Evolutionary conservation across 1,140 invertebrate species (phyloP).

Genomic region (Anagrus nilaparvatae): DNA sequence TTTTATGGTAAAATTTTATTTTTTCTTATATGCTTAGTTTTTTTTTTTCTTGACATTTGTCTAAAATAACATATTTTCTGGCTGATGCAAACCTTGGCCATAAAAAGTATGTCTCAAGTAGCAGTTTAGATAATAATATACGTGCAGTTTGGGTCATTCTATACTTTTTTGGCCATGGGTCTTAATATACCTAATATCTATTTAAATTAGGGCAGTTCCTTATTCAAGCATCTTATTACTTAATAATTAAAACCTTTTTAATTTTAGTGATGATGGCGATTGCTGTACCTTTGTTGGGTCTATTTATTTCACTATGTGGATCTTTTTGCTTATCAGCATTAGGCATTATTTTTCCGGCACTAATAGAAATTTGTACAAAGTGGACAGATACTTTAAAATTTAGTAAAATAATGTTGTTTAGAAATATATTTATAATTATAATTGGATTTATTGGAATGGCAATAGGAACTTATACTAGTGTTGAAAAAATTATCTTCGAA

Average conservation of each 20-base stretch:
- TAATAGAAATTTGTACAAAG: conserved; percentile 61
- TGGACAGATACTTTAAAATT: conserved; percentile 61
- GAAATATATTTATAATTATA: no score
- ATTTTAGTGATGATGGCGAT: conserved; percentile 67
- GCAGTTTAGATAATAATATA: no score
- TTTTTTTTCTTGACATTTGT: no score
- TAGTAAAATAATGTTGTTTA: conserved; percentile 55
- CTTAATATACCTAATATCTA: no score
- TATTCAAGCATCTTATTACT: not conserved
- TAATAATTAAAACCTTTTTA: no score
- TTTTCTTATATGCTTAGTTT: no score
- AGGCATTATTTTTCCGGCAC: conserved; percentile 80
- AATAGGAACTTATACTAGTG: conserved; percentile 60
- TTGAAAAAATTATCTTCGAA: conserved; percentile 50
- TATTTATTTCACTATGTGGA: conserved; percentile 85
- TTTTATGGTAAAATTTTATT: conserved; percentile 61
- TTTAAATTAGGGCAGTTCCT: not conserved
- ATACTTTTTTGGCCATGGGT: no score
- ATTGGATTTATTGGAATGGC: conserved; percentile 56
- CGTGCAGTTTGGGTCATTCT: no score
- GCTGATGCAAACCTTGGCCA: no score
- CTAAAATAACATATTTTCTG: no score
- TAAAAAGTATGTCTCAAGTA: no score
- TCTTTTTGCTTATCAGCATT: conserved; percentile 74
- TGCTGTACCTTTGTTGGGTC: conserved; percentile 68